Evolutionary conservation across 2,888 invertebrate genomes (phyloP).

Genomic region (Agonum fuliginosum): DNA sequence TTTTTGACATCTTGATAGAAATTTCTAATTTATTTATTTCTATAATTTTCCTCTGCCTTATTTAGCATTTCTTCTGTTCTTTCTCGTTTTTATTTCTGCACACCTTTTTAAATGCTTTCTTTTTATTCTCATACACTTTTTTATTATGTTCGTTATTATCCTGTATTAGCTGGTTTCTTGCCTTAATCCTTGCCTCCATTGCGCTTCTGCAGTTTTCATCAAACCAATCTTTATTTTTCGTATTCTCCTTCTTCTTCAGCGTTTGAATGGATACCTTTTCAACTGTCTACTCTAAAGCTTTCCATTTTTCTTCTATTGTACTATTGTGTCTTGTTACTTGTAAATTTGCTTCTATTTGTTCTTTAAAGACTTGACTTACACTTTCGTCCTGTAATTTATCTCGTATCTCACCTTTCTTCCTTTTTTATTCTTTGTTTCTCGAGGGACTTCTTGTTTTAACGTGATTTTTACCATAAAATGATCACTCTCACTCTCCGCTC

Average conservation of each 20-base stretch:
- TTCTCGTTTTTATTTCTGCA: background rate
- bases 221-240: conserved; percentile 7
- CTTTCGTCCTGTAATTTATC: background rate
- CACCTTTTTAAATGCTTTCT: background rate
- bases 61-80: background rate
- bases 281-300: background rate
- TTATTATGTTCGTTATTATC: background rate
- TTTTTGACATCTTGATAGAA: conserved; percentile 9
- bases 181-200: background rate
- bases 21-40: no score
- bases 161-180: background rate
- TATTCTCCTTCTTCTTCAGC: background rate
- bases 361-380: background rate
- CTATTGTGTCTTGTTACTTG: background rate
- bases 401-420: background rate
- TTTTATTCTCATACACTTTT: background rate
- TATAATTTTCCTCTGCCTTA: background rate
- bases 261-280: background rate
- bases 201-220: background rate
- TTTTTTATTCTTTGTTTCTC: background rate
- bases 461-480: conserved; percentile 23
- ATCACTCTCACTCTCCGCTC: conserved; percentile 31
- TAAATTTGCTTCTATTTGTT: background rate
- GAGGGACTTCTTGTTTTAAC: background rate
- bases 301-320: background rate